phyloP scores from a whole-genome alignment of 2,888 invertebrate species.

The Agrenia bidenticulata region DNA sequence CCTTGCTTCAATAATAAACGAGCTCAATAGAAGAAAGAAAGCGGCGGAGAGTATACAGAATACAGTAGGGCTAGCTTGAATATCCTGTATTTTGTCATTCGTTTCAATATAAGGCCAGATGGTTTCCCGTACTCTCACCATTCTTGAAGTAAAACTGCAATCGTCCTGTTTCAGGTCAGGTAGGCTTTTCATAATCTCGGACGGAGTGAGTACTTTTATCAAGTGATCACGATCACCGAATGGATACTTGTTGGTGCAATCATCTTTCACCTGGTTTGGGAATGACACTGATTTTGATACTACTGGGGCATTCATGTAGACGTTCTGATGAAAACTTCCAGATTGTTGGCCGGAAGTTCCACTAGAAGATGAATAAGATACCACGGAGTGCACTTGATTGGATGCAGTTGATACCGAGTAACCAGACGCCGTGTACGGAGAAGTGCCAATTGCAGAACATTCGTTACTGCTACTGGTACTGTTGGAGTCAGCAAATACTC shows the following conservation, averaged over 20 bases:
- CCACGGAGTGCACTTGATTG: neutral
- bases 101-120: constrained; percentile 7
- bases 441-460: constrained; percentile 12
- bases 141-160: constrained; percentile 36
- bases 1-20: too few species aligned
- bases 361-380: neutral
- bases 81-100: constrained; percentile 7
- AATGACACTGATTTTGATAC: constrained; percentile 2
- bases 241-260: constrained; percentile 25
- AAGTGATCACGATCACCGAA: constrained; percentile 72
- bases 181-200: constrained; percentile 87
- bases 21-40: too few species aligned
- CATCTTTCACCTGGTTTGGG: constrained; percentile 25
- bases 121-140: constrained; percentile 57
- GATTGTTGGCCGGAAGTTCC: neutral
- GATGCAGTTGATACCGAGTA: constrained; percentile 1
- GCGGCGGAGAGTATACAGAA: neutral
- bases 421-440: neutral
- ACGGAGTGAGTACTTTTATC: constrained; percentile 83
- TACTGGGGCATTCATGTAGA: neutral
- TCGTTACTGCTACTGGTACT: constrained; percentile 24
- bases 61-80: constrained; percentile 15
- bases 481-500: neutral
- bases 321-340: neutral
- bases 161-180: constrained; percentile 77